Base-by-base conservation (phyloP, 2,113 vertebrate genomes). In the Pristiophorus japonicus region DNA sequence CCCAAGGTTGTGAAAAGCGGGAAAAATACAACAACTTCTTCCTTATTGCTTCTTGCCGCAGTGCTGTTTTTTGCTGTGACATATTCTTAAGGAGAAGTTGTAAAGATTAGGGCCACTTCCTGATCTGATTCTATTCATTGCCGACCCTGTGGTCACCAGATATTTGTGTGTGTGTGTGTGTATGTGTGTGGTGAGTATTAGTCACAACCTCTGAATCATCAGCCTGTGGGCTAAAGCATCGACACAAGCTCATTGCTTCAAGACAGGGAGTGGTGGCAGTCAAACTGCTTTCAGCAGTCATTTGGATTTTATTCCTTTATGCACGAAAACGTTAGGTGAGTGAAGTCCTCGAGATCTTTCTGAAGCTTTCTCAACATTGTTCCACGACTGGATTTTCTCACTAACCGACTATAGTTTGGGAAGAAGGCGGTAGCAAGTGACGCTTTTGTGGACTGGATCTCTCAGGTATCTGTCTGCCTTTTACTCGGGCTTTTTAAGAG, bases 161-260 rank as follows among this genome's bases (percentile, higher is more conserved):
- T 90, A 59, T 34, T 90, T 59, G 18, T 30, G 27, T 6, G 70
- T 75, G 70, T 88, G 47, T 59, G 27, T 59, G 18, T 30, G 27
- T 6, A 30, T 75, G 70, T 88, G 47, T 59, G 27, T 62, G 87
- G 63, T 45, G 91, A 66, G 42, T 67, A 55, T 94, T 42, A 94
- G n/a, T 94, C 91, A 94, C 10, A 51, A 70, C 93, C 1, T 70
- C 65, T 70, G 91, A 94, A 70, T 94, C 65, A 94, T 70, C 65
- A 94, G 34, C 62, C 34, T n/a, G 62, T n/a, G 30, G 8, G 18
- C 38, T 94, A 63, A 66, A 66, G 8, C 42, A 10, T 67, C 34
- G 38, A 94, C n/a, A 67, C 42, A 51, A 47, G 45, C 42, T 30
- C 45, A 18, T 22, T 66, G 65, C 92, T 67, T 16, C 27, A 67